A percentile compares a stretch with the other conserved stretches of the same genome.
These are phyloP conservation scores for Leptodactylus fallax DNA, from an alignment of 2,797 vertebrate genomes.

Conservation along the genomic window DNA sequence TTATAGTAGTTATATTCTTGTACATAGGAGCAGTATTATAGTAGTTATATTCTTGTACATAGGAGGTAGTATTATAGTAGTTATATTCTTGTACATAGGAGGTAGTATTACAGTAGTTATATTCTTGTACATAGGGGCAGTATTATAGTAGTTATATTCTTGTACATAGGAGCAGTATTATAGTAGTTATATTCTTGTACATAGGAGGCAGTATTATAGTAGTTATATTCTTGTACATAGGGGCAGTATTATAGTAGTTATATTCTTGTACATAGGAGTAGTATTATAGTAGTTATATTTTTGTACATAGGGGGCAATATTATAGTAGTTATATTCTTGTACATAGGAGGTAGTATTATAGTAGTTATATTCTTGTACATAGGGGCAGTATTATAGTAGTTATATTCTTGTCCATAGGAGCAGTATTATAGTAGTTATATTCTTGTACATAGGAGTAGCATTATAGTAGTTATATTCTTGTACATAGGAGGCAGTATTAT, in stretches of 20 bases:
- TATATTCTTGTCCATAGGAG: neutral
- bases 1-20: neutral
- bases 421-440: neutral
- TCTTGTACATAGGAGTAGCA: conserved; percentile 1
- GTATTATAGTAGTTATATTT: neutral
- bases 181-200: too few species aligned
- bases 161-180: too few species aligned
- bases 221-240: too few species aligned
- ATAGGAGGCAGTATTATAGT: too few species aligned
- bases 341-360: neutral
- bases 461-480: neutral
- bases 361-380: neutral
- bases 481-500: neutral
- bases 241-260: too few species aligned
- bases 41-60: neutral
- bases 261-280: neutral
- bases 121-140: too few species aligned
- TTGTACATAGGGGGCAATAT: neutral
- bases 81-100: too few species aligned
- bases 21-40: neutral
- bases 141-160: too few species aligned
- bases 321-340: conserved; percentile 7
- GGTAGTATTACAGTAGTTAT: too few species aligned
- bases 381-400: neutral
- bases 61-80: neutral